Evolutionary conservation across 2,888 invertebrate genomes (phyloP).

Genomic region (Zaprionus lineosus): DNA sequence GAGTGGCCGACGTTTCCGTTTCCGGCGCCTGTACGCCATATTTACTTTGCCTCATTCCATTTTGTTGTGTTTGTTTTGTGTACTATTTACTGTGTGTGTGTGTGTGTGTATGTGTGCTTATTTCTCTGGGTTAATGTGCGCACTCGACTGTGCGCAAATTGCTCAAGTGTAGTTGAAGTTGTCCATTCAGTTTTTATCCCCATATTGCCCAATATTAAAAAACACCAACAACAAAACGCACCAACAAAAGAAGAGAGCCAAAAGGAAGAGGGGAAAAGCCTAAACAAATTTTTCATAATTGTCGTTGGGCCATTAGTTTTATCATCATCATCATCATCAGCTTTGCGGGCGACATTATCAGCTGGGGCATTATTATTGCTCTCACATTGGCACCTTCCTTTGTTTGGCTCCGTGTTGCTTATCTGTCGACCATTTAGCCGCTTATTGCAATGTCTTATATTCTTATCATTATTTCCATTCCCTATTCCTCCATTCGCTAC

Average conservation of each 20-base stretch:
- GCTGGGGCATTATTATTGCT: conserved; percentile 61
- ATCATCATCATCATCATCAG: conserved; percentile 45
- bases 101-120: conserved; percentile 32
- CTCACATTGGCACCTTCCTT: conserved; percentile 69
- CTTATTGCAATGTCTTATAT: conserved; percentile 76
- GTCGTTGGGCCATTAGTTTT: conserved; percentile 69
- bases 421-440: conserved; percentile 61
- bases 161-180: conserved; percentile 77
- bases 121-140: conserved; percentile 75
- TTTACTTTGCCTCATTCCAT: conserved; percentile 64
- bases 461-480: conserved; percentile 67
- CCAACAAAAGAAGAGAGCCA: not conserved
- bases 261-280: conserved; percentile 10
- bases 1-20: conserved; percentile 76
- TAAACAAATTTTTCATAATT: conserved; percentile 66
- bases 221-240: not conserved
- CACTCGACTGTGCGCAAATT: conserved; percentile 78
- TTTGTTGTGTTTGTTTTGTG: conserved; percentile 48
- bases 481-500: conserved; percentile 16
- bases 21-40: conserved; percentile 73
- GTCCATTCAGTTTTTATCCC: conserved; percentile 41
- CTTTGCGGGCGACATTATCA: conserved; percentile 40
- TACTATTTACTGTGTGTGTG: conserved; percentile 19
- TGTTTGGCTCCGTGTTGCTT: conserved; percentile 44
- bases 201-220: conserved; percentile 40